Evolutionary conservation across 1,140 invertebrate species (phyloP).

Genomic region (Gonatopus flavifemur): DNA sequence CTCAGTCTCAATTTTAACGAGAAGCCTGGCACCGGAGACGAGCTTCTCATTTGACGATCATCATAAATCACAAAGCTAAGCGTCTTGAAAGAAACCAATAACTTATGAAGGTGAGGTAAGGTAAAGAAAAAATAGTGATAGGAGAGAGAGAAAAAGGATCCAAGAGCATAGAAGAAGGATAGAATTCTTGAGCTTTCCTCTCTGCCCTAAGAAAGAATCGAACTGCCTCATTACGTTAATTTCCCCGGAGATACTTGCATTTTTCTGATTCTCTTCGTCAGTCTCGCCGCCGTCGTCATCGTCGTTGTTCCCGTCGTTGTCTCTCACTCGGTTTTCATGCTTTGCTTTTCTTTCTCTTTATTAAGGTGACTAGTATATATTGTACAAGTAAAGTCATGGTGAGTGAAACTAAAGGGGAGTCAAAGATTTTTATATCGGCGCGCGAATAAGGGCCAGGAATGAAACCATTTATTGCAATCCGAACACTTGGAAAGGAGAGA

Average conservation of each 20-base stretch:
- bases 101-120: slow-evolving; percentile 17
- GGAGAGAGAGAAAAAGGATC: neutral
- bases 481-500: slow-evolving; percentile 31
- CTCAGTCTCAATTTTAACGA: slow-evolving; percentile 22
- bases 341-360: slow-evolving; percentile 20
- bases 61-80: slow-evolving; percentile 30
- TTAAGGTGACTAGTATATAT: too few relatives aligned
- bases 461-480: slow-evolving; percentile 43
- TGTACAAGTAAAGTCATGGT: too few relatives aligned
- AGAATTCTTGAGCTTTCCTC: too few relatives aligned
- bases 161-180: neutral
- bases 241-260: slow-evolving; percentile 47
- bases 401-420: slow-evolving; percentile 1
- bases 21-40: too few relatives aligned
- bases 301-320: slow-evolving; percentile 24
- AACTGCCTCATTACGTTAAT: slow-evolving; percentile 50
- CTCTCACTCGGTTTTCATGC: neutral
- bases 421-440: slow-evolving; percentile 37
- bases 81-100: slow-evolving; percentile 34
- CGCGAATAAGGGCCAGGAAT: slow-evolving; percentile 38
- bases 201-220: slow-evolving; percentile 29
- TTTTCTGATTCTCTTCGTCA: slow-evolving; percentile 43
- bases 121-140: slow-evolving; percentile 15
- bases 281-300: slow-evolving; percentile 16
- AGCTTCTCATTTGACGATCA: slow-evolving; percentile 21